A percentile compares a stretch with the other conserved stretches of the same genome.
Evolutionary conservation across 2,888 invertebrate genomes (phyloP).

Genomic region (Willowsia nigromaculata): DNA sequence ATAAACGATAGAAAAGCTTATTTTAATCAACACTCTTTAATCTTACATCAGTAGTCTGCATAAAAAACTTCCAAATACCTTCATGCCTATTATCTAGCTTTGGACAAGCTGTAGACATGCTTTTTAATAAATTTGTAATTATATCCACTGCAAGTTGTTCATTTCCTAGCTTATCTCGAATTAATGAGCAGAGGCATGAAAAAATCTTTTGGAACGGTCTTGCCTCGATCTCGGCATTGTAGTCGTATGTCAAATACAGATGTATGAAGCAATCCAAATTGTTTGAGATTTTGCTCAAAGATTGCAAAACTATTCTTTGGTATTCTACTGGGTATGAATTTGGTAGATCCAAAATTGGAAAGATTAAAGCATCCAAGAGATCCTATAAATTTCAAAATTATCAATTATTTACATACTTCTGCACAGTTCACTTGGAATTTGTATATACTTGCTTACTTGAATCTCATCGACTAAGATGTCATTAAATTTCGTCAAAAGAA

Average conservation of each 20-base stretch:
- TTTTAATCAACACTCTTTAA: no score
- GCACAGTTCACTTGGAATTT: no score
- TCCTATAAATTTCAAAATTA: constrained; percentile 81
- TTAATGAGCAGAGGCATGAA: constrained; percentile 95
- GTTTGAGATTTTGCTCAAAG: constrained; percentile 96
- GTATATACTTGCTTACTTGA: no score
- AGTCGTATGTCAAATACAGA: constrained; percentile 99
- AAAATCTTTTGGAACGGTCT: constrained; percentile 96
- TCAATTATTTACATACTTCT: no score
- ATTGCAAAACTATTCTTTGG: constrained; percentile 99
- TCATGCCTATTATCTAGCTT: constrained; percentile 41
- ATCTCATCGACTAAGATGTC: constrained; percentile 98
- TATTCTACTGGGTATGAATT: constrained; percentile 97
- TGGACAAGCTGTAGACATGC: constrained; percentile 66
- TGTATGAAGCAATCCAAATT: constrained; percentile 99
- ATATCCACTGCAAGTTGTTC: constrained; percentile 59
- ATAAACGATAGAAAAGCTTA: background rate
- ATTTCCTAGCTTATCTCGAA: constrained; percentile 39
- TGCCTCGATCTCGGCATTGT: constrained; percentile 96
- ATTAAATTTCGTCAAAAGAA: constrained; percentile 97
- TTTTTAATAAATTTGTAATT: constrained; percentile 58
- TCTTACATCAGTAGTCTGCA: no score
- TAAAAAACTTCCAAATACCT: no score
- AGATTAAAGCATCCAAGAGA: constrained; percentile 99
- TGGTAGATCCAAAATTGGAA: constrained; percentile 97